A percentile compares a stretch with the other conserved stretches of the same genome.
Conservation (phyloP, 2,797 vertebrate species). For the Phoebastria nigripes region DNA sequence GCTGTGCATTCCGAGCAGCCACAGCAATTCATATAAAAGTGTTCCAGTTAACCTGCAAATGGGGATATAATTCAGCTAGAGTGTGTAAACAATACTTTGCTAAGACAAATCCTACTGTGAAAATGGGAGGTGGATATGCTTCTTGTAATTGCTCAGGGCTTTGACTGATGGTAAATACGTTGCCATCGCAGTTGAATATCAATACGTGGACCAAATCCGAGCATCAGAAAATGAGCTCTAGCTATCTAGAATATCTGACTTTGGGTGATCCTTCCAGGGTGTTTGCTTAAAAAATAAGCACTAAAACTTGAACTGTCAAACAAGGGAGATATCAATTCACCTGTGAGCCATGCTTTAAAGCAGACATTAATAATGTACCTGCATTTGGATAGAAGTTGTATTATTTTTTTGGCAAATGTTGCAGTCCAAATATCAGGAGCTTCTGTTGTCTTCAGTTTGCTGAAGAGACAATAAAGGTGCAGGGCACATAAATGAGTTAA, state of each 20-base stretch:
- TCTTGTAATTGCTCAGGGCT: neutral
- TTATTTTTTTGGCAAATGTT: neutral
- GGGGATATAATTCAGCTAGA: neutral
- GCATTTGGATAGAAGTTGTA: neutral
- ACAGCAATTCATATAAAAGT: neutral
- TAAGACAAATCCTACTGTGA: neutral
- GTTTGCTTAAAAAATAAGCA: neutral
- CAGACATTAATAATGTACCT: neutral
- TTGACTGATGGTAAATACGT: neutral
- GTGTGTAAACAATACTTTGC: neutral
- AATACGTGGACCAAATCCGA: neutral
- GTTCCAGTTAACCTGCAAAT: neutral
- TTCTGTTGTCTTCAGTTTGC: neutral
- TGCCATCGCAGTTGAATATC: neutral
- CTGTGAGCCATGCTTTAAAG: neutral
- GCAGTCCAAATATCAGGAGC: neutral
- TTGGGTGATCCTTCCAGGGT: neutral
- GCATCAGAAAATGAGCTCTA: neutral
- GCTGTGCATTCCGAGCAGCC: neutral
- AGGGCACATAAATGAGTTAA: neutral
- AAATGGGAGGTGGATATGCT: neutral
- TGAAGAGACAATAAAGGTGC: neutral
- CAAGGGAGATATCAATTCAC: neutral
- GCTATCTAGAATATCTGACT: neutral
- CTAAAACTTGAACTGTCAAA: neutral